A percentile compares a stretch with the other conserved stretches of the same genome.
These are phyloP conservation scores for Leptopterna dolabrata DNA, from an alignment of 2,888 invertebrate genomes.

Conservation along the genomic window DNA sequence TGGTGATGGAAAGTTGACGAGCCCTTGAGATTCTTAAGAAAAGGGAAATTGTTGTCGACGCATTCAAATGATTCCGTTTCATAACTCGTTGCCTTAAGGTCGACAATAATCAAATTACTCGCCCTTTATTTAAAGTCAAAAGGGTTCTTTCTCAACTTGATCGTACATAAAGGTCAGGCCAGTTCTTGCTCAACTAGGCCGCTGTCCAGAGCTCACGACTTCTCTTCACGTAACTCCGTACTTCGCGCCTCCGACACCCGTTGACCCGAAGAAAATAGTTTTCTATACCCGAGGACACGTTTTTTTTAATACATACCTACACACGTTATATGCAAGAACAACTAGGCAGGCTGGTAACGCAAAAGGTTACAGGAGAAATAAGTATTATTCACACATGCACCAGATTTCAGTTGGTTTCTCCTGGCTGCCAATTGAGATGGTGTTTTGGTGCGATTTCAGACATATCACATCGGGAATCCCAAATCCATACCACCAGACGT, in stretches of 20 bases:
- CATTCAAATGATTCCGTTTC: background rate
- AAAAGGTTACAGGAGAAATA: background rate
- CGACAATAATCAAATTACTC: constrained; percentile 48
- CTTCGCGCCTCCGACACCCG: constrained; percentile 4
- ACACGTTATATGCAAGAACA: background rate
- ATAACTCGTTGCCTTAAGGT: background rate
- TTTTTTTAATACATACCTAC: background rate
- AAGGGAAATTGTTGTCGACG: background rate
- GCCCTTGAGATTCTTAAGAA: background rate
- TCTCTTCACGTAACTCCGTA: constrained; percentile 21
- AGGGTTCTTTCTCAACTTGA: constrained; percentile 21
- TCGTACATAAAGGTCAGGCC: constrained; percentile 37
- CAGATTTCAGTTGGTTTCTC: too few species aligned
- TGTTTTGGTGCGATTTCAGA: too few species aligned
- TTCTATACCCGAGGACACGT: background rate
- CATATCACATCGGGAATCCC: too few species aligned
- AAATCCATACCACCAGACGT: too few species aligned
- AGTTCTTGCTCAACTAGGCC: constrained; percentile 20
- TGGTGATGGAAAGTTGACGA: background rate
- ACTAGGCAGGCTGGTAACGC: too few species aligned
- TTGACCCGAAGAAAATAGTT: background rate
- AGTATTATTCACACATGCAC: too few species aligned
- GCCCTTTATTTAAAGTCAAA: constrained; percentile 46
- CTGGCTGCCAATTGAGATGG: too few species aligned
- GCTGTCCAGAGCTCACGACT: constrained; percentile 31